A percentile compares a stretch with the other conserved stretches of the same genome.
These are phyloP conservation scores for Parazoanthus atlanticus DNA, from an alignment of 92 coral and sea anemone genomes.

Conservation along the genomic window DNA sequence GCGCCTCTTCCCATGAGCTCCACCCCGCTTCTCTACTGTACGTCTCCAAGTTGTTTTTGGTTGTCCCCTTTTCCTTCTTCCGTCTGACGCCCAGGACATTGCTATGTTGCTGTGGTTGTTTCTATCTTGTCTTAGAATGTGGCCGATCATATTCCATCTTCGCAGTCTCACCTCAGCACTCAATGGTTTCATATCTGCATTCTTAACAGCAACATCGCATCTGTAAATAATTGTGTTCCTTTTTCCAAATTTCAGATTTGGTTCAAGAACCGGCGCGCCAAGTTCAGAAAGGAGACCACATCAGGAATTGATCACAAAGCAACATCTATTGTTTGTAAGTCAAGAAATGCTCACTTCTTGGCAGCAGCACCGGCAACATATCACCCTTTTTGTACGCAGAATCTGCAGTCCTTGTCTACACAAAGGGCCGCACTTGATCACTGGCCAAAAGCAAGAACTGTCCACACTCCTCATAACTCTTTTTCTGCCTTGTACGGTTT, in stretches of 20 bases:
- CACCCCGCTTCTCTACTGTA: no score
- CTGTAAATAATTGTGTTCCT: background rate
- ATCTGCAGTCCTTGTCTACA: background rate
- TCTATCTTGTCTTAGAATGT: no score
- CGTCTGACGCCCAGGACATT: no score
- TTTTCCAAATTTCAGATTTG: slow-evolving; percentile 17
- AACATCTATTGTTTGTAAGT: background rate
- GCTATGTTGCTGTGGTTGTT: no score
- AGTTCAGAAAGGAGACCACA: slow-evolving; percentile 16
- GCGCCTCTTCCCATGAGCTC: no score
- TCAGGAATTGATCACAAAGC: background rate
- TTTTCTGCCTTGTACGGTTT: background rate
- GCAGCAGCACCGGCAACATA: background rate
- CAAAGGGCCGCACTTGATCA: background rate
- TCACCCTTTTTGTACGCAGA: background rate
- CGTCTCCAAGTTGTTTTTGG: no score
- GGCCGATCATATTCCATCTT: no score
- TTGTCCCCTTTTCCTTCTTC: no score
- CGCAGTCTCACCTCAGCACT: no score
- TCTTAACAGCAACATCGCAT: no score
- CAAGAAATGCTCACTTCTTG: background rate
- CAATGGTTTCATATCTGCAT: no score
- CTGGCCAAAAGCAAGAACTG: slow-evolving; percentile 10
- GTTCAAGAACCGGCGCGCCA: slow-evolving; percentile 45
- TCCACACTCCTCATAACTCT: background rate